phyloP scores from a whole-genome alignment of 2,113 vertebrate genomes.

The Fulmarus glacialis region DNA sequence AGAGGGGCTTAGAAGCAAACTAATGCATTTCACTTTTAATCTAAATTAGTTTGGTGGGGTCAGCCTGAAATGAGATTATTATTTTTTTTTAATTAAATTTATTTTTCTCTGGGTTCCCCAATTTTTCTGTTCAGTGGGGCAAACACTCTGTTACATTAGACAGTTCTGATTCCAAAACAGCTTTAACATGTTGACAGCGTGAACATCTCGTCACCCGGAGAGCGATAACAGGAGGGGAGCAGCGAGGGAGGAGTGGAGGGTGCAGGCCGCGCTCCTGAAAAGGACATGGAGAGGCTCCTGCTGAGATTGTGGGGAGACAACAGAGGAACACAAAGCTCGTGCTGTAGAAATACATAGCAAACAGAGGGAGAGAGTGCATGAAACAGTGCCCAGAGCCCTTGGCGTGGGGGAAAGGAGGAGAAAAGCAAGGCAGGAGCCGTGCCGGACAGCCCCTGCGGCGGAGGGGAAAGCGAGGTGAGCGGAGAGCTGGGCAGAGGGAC shows the following conservation, averaged over 20 bases:
- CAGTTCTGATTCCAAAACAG: background rate
- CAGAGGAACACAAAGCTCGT: background rate
- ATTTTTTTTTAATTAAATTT: background rate
- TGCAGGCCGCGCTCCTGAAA: background rate
- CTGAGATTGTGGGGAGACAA: background rate
- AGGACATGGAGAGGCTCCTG: background rate
- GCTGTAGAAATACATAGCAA: background rate
- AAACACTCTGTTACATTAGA: background rate
- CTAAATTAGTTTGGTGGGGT: background rate
- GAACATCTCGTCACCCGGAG: background rate
- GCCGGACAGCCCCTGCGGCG: background rate
- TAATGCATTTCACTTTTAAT: background rate
- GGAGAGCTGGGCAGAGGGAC: background rate
- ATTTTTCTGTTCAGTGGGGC: background rate
- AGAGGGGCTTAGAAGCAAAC: background rate
- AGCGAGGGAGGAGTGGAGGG: background rate
- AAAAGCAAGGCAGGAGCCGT: background rate
- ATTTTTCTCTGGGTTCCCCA: background rate
- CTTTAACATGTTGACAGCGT: background rate
- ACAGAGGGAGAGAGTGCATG: background rate
- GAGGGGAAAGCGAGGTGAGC: background rate
- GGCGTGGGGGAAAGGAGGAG: fast-evolving
- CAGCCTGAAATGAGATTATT: background rate
- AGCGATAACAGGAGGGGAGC: constrained; percentile 15
- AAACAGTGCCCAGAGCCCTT: background rate